These are phyloP conservation scores for Aegotheles bennettii DNA, from an alignment of 2,113 vertebrate genomes.

Conservation along the genomic window DNA sequence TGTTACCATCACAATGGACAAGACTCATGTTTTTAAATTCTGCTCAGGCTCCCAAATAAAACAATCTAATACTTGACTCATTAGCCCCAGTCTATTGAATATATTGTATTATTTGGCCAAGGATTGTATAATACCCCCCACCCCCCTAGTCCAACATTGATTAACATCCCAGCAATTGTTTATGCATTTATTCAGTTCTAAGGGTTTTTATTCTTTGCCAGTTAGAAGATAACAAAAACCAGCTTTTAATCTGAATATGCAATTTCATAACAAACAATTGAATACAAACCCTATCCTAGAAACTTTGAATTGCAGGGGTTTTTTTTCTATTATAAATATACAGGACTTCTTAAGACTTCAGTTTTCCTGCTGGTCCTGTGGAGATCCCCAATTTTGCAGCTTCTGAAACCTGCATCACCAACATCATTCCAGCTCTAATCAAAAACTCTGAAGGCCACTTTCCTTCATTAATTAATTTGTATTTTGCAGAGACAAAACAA, in stretches of 20 bases:
- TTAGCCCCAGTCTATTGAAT: neutral
- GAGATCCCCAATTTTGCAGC: neutral
- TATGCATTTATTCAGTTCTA: neutral
- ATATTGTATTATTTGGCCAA: neutral
- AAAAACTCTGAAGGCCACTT: neutral
- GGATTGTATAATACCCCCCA: neutral
- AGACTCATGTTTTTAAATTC: neutral
- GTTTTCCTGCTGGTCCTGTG: neutral
- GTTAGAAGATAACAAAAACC: neutral
- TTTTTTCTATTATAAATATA: neutral
- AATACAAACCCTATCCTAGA: neutral
- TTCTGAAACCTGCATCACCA: neutral
- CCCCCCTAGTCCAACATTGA: neutral
- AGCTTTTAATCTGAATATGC: neutral
- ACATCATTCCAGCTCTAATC: neutral
- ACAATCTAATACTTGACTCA: neutral
- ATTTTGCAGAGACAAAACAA: neutral
- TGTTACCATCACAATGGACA: neutral
- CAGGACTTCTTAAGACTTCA: neutral
- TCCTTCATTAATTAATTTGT: neutral
- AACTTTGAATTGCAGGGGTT: neutral
- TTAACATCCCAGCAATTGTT: neutral
- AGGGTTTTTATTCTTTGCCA: neutral
- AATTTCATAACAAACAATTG: neutral
- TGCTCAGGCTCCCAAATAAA: neutral